Evolutionary conservation across 2,113 vertebrate species (phyloP).

Genomic region (Xiphias gladius): DNA sequence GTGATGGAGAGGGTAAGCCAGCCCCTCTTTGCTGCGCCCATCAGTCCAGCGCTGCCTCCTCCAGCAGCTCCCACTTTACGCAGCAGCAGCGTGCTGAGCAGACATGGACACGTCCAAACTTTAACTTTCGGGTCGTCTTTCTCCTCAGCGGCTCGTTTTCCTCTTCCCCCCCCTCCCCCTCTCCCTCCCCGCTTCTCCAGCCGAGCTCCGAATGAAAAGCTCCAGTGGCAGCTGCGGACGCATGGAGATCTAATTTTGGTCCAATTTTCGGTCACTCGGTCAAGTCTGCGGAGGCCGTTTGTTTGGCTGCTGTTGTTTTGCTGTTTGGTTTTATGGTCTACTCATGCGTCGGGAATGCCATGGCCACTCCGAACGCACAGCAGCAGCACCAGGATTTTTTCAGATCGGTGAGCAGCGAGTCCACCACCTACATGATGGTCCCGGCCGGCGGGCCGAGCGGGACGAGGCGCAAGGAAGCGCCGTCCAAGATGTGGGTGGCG

Average conservation of each 20-base stretch:
- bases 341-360: conserved; percentile 85
- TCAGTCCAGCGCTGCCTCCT: conserved; percentile 38
- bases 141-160: not conserved
- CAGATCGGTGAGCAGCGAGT: conserved; percentile 88
- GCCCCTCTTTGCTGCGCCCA: conserved; percentile 57
- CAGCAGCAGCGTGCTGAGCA: conserved; percentile 25
- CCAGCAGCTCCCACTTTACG: conserved; percentile 26
- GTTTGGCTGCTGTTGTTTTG: conserved; percentile 17
- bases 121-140: conserved; percentile 8
- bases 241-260: conserved; percentile 61
- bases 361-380: conserved; percentile 86
- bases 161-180: too few species aligned
- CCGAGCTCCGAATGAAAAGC: conserved; percentile 9
- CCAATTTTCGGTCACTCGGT: conserved; percentile 12
- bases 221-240: conserved; percentile 11
- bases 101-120: conserved; percentile 55
- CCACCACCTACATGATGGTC: conserved; percentile 88
- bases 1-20: conserved; percentile 77
- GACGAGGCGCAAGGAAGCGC: conserved; percentile 74
- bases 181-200: not conserved
- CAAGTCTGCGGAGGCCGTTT: conserved; percentile 27
- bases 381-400: conserved; percentile 85
- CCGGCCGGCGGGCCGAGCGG: conserved; percentile 73
- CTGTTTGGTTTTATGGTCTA: conserved; percentile 33
- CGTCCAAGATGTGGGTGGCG: conserved; percentile 85